These are phyloP conservation scores for Crax fasciolata DNA, from an alignment of 2,797 vertebrate genomes.

Conservation along the genomic window DNA sequence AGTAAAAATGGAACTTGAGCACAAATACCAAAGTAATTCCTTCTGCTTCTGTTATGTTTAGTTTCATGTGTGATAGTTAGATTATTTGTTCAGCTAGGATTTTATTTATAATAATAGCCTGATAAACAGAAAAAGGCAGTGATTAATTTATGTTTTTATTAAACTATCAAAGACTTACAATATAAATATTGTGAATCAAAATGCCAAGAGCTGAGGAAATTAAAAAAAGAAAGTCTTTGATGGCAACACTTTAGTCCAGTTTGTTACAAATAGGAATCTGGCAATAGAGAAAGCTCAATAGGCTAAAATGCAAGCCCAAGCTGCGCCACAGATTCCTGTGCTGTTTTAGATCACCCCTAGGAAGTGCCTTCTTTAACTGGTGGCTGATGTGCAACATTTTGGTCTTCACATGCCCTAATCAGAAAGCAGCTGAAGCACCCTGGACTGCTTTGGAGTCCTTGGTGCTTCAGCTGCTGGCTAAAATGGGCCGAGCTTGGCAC, in stretches of 20 bases:
- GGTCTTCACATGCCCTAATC: not conserved
- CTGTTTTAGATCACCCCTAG: constrained; percentile 5
- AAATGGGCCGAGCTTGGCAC: not conserved
- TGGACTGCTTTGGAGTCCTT: not conserved
- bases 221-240: not conserved
- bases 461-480: fast-evolving
- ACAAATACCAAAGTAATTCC: not conserved
- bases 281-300: not conserved
- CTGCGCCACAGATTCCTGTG: not conserved
- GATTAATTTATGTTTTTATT: constrained; percentile 19
- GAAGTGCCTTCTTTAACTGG: constrained; percentile 27
- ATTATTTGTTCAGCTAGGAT: constrained; percentile 35
- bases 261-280: not conserved
- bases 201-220: not conserved
- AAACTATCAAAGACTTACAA: not conserved
- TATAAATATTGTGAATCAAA: not conserved
- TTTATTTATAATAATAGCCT: constrained; percentile 29
- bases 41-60: not conserved
- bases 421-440: not conserved
- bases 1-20: not conserved
- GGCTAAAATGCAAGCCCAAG: not conserved
- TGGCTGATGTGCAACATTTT: not conserved
- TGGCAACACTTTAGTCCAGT: not conserved
- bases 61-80: not conserved
- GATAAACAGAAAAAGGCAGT: constrained; percentile 10